Evolutionary conservation across 2,888 invertebrate genomes (phyloP), one percentile per base, ranked within the genome.

Genomic region (Myopa testacea): DNA sequence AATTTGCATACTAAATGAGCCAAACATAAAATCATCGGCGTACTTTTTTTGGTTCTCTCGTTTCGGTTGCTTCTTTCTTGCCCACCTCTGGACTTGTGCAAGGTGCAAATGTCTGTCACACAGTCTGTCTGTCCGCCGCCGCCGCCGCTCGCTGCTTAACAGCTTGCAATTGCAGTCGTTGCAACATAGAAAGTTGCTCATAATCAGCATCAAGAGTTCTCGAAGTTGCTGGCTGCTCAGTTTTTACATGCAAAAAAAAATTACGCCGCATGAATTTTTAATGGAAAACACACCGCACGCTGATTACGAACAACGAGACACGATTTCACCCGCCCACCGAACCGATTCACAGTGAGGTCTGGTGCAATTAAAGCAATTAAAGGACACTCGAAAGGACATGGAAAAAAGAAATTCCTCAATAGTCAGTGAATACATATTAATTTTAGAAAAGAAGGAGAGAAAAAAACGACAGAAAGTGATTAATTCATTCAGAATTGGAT

Each of bases 1-100:
- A 40, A 73, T 73, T 73, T 73, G 73, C 73, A 73, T 73, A 73
- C 26, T 38, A 73, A 73, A 73, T 73, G 73, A 73, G 73, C 73
- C 45, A 37, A 73, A 73, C 73, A 73, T 40, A 45, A 40, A 26
- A 55, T 16, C 37, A 52, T 6, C 37, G 65, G 37, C 65, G 38
- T 55, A 6, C 16, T 55, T 16, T 14, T 55, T 5, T 19, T 4
- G 10, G 19, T 19, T 19, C 63, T 34, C 34, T 63, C 34, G 10
- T 6, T 19, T 19, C 4, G 16, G 5, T 37, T 10, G 19, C 37
- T 12, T n/a, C 34, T 63, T 37, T 34, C 2, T 19, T 19, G 37
- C 8, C 63, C 55, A 55, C n/a, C 16, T n/a, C 5, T 55, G 55
- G 14, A 55, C 55, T 8, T 12, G 19, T 37, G 63, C 63, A 63